phyloP scores from a whole-genome alignment of 2,113 vertebrate genomes.

The Oreochromis niloticus region DNA sequence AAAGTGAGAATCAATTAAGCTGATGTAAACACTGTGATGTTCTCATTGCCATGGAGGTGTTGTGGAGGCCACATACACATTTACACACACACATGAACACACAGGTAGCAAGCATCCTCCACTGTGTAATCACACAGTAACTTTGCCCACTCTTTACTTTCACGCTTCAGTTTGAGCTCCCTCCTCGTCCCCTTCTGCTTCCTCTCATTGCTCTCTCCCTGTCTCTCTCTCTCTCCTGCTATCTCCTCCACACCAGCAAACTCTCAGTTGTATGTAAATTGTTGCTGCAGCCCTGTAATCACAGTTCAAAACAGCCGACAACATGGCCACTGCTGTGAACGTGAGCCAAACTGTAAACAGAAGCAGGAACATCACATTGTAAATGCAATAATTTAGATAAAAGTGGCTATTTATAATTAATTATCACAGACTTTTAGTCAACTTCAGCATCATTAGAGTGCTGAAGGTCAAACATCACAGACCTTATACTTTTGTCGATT shows the following conservation, averaged over 20 bases:
- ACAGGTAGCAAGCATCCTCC: constrained; percentile 25
- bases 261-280: constrained; percentile 21
- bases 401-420: not conserved
- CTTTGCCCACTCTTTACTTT: constrained; percentile 32
- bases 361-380: not conserved
- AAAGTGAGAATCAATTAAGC: not conserved
- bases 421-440: not conserved
- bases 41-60: not conserved
- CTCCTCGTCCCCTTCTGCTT: not conserved
- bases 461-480: not conserved
- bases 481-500: not conserved
- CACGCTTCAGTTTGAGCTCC: constrained; percentile 18
- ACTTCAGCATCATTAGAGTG: not conserved
- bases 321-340: not conserved
- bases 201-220: not conserved
- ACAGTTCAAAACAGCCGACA: constrained; percentile 9
- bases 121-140: constrained; percentile 28
- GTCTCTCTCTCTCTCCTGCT: not conserved
- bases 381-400: not conserved
- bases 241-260: constrained; percentile 20
- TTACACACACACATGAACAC: not conserved
- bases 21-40: not conserved
- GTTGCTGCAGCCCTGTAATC: constrained; percentile 46
- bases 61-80: not conserved
- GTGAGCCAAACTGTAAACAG: not conserved